Percentiles rank a stretch among this genome's conserved stretches.
Evolutionary conservation across 2,888 invertebrate genomes (phyloP).

Genomic region (Osmoderma eremita): DNA sequence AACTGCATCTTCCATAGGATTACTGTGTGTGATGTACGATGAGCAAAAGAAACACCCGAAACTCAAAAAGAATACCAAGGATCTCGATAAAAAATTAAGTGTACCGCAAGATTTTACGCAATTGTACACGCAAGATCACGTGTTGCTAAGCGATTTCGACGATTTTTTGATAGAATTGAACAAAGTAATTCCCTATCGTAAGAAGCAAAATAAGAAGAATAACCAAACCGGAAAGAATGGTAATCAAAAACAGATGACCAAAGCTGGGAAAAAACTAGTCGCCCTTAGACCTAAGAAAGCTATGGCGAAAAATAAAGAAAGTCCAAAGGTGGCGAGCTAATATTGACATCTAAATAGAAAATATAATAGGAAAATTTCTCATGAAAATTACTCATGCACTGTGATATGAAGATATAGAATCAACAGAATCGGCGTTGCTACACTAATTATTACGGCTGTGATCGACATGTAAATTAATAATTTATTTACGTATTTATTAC

Average conservation of each 20-base stretch:
- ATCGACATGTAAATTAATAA: conserved; percentile 15
- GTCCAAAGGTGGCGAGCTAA: conserved; percentile 13
- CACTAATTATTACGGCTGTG: conserved; percentile 28
- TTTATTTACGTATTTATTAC: conserved; percentile 30
- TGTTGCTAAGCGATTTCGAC: conserved; percentile 10
- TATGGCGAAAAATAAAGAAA: conserved; percentile 11
- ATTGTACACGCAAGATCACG: conserved; percentile 21
- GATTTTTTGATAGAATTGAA: conserved; percentile 16
- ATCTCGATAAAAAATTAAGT: conserved; percentile 18
- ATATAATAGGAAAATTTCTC: neutral
- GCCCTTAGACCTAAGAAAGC: conserved; percentile 16
- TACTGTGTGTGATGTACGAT: conserved; percentile 71
- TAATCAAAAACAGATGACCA: neutral
- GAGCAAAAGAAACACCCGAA: conserved; percentile 59
- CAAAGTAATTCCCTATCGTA: conserved; percentile 5
- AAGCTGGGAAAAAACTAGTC: neutral
- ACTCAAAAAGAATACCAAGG: neutral
- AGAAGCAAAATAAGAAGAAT: conserved; percentile 24
- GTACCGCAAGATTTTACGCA: conserved; percentile 13
- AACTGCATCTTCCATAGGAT: conserved; percentile 61
- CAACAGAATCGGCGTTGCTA: neutral
- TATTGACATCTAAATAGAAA: conserved; percentile 9
- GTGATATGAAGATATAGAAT: conserved; percentile 22
- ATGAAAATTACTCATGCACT: conserved; percentile 29
- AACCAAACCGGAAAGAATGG: conserved; percentile 7